Conservation (phyloP, 2,797 vertebrate species). For the Lacerta viridis region DNA sequence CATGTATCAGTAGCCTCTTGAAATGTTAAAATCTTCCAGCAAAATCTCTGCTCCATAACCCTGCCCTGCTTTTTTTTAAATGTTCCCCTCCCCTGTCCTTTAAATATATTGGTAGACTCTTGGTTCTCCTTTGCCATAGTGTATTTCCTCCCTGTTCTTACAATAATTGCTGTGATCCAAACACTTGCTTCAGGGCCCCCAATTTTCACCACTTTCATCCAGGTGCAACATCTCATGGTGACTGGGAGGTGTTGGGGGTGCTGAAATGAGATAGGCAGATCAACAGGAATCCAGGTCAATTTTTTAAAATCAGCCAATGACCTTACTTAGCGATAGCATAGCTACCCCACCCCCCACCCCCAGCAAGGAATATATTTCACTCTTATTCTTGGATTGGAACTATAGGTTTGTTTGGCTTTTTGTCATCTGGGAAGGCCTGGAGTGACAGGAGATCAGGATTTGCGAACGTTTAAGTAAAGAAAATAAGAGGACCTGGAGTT, state of each 20-base stretch:
- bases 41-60: background rate
- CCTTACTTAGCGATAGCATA: background rate
- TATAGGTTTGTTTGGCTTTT: background rate
- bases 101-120: background rate
- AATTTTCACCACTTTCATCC: background rate
- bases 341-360: too few species aligned
- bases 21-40: background rate
- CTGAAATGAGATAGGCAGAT: background rate
- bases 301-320: background rate
- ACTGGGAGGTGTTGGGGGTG: background rate
- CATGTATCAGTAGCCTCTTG: background rate
- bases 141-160: background rate
- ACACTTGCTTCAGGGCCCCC: background rate
- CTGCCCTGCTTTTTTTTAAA: background rate
- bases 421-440: background rate
- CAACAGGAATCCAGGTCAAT: background rate
- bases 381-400: background rate
- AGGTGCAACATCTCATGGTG: background rate
- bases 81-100: background rate
- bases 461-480: background rate
- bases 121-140: background rate
- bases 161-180: background rate
- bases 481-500: background rate
- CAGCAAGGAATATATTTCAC: background rate
- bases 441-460: too few species aligned